A percentile compares a stretch with the other conserved stretches of the same genome.
Conservation (phyloP, 2,888 invertebrate species). For the Heliconius cydno region DNA sequence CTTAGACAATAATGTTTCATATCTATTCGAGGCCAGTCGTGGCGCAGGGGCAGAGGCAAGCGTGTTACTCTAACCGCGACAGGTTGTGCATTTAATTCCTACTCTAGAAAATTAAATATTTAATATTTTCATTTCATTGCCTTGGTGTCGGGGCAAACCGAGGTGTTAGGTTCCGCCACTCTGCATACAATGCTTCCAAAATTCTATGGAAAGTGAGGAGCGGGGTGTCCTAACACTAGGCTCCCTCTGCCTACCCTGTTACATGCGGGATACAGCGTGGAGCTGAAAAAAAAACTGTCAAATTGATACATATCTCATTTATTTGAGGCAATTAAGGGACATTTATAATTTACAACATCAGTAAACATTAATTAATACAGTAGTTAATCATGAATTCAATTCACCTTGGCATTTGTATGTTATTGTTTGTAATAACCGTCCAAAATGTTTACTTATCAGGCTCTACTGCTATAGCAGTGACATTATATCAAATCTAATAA, state of each 20-base stretch:
- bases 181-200: too few relatives aligned
- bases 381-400: not conserved
- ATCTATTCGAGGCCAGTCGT: not conserved
- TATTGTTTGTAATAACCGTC: slow-evolving; percentile 11
- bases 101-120: not conserved
- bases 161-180: too few relatives aligned
- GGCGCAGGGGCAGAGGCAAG: not conserved
- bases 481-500: slow-evolving; percentile 11
- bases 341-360: not conserved
- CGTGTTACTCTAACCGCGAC: not conserved
- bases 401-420: slow-evolving; percentile 15
- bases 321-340: not conserved
- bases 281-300: too few relatives aligned
- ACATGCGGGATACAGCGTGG: too few relatives aligned
- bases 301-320: too few relatives aligned
- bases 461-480: not conserved
- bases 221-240: too few relatives aligned
- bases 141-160: too few relatives aligned
- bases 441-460: slow-evolving; percentile 7
- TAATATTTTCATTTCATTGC: not conserved
- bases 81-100: not conserved
- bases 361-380: not conserved
- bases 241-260: too few relatives aligned
- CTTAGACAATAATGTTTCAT: too few relatives aligned
- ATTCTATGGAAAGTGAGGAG: too few relatives aligned